These are phyloP conservation scores for Eilema caniola DNA, from an alignment of 2,888 invertebrate genomes.

Conservation along the genomic window DNA sequence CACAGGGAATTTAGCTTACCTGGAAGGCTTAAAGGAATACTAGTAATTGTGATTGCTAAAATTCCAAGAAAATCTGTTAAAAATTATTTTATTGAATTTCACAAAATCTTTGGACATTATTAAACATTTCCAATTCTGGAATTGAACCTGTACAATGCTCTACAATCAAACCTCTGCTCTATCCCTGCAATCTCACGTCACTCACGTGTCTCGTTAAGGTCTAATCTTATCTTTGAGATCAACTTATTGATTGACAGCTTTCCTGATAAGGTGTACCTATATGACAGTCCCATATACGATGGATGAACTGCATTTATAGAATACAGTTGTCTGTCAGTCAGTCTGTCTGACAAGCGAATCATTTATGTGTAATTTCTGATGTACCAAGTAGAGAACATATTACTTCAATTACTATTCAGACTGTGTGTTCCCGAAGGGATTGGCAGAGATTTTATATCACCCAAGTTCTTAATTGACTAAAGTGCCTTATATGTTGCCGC, in stretches of 20 bases:
- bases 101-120: background rate
- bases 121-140: background rate
- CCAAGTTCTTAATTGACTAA: no score
- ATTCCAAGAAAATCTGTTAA: background rate
- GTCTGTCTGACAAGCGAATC: background rate
- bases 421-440: background rate
- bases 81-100: background rate
- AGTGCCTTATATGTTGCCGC: no score
- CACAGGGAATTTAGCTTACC: no score
- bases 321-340: background rate
- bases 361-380: background rate
- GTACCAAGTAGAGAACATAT: background rate
- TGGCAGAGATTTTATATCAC: background rate
- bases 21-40: no score
- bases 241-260: conserved; percentile 4
- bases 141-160: background rate
- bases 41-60: no score
- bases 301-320: background rate
- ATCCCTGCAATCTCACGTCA: background rate
- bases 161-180: background rate
- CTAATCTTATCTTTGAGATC: conserved; percentile 1
- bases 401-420: background rate
- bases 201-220: conserved; percentile 2
- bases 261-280: background rate
- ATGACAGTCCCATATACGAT: conserved; percentile 1